Conservation (phyloP, 2,888 invertebrate genomes). For the Oxycera nigricornis region DNA sequence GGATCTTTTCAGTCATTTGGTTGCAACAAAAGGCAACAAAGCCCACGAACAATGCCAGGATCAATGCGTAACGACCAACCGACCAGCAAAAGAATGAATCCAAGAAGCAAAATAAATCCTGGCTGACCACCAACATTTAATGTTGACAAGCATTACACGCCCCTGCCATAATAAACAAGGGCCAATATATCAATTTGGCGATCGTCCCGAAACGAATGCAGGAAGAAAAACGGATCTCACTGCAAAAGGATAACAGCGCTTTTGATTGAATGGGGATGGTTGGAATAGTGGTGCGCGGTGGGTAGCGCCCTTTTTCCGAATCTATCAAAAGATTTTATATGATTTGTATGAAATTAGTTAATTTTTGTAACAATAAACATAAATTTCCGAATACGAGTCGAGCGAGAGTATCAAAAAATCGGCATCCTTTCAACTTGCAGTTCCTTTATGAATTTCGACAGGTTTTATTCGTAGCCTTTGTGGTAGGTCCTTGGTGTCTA, state of each 20-base stretch:
- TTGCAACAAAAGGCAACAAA: not conserved
- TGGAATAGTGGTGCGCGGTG: slow-evolving; percentile 1
- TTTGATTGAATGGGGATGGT: not conserved
- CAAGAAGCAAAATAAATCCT: slow-evolving; percentile 28
- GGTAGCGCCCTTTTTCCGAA: slow-evolving; percentile 38
- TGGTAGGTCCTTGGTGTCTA: slow-evolving; percentile 42
- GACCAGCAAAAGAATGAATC: not conserved
- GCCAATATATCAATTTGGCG: slow-evolving; percentile 52
- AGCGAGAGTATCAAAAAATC: slow-evolving; percentile 26
- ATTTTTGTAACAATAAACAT: slow-evolving; percentile 41
- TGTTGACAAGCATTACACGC: slow-evolving; percentile 63
- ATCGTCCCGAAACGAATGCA: slow-evolving; percentile 17
- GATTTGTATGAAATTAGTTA: slow-evolving; percentile 46
- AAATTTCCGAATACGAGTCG: slow-evolving; percentile 14
- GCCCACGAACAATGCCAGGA: not conserved
- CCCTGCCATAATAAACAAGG: slow-evolving; percentile 60
- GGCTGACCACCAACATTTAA: slow-evolving; percentile 61
- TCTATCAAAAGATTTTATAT: slow-evolving; percentile 38
- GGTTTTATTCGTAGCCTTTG: slow-evolving; percentile 44
- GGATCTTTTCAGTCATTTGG: not conserved
- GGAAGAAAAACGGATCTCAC: not conserved
- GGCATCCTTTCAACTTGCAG: slow-evolving; percentile 43
- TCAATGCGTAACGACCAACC: not conserved
- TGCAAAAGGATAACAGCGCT: slow-evolving; percentile 26
- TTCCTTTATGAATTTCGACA: slow-evolving; percentile 36